Evolutionary conservation across 2,888 invertebrate genomes (phyloP), one percentile per base, ranked within the genome.

Genomic region (Scrobipalpa costella): DNA sequence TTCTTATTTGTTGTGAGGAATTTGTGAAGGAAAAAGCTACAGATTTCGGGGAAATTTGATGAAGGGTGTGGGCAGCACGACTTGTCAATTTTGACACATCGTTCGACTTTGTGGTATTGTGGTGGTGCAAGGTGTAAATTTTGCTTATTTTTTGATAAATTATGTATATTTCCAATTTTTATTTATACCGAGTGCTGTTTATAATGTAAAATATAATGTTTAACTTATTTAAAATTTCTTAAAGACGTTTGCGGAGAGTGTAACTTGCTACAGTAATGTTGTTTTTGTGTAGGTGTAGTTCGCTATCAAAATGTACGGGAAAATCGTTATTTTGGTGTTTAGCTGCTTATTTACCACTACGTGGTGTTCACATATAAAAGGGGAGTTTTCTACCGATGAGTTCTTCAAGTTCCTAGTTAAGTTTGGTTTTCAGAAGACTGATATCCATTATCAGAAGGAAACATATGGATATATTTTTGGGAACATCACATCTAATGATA

Each of bases 401-500:
- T 97, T 97, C 85, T 98, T 98, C 83, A 95, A 96, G 86, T 98
- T 99, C 86, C 92, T 99, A 62, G 94, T 97, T 21, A 98, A 98
- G 86, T 99, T 98, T 86, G 99, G 98, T 64, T 97, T 99, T 83
- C 98, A 99, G 89, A 98, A 98, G 88, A 98, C 98, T 13, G 97
- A 98, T 84, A 93, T 95, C 52, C 95, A 97, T 83, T 94, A 95
- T 73, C 94, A 95, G 76, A 95, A 95, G 73, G 95, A 96, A 78
- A 97, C 98, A 70, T 96, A 96, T 86, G 99, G 99, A 58, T 99
- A 97, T 85, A 97, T 99, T 74, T 99, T 97, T 83, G 99, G 99
- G 13, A 99, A 99, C 84, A 94, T 99, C 57, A 97, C 98, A 33
- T 93, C 96, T 0, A 93, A 90, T 69, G 89, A 93, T 57, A 92